Percentiles rank a stretch among this genome's conserved stretches.
These are phyloP conservation scores for Alitta virens DNA, from an alignment of 2,888 invertebrate genomes.

Conservation along the genomic window DNA sequence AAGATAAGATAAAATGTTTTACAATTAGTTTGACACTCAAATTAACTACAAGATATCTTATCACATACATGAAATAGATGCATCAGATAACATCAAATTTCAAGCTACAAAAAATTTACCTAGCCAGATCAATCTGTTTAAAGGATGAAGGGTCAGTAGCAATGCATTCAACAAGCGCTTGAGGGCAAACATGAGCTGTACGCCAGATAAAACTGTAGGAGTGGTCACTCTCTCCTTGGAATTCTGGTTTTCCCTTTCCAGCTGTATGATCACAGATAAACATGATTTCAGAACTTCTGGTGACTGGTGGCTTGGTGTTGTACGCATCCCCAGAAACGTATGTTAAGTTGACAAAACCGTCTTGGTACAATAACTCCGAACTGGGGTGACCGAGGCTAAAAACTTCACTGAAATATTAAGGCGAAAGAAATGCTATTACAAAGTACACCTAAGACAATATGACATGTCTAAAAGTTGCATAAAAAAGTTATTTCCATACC, in stretches of 20 bases:
- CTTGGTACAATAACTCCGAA: constrained; percentile 40
- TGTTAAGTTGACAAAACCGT: constrained; percentile 52
- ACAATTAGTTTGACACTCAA: too few relatives aligned
- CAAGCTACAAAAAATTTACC: constrained; percentile 26
- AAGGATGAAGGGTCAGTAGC: constrained; percentile 31
- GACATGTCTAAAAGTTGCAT: too few relatives aligned
- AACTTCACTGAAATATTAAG: not conserved
- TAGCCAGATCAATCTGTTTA: constrained; percentile 44
- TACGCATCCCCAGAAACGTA: constrained; percentile 47
- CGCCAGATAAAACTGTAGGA: constrained; percentile 45
- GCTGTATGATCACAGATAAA: constrained; percentile 50
- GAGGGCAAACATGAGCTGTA: constrained; percentile 44
- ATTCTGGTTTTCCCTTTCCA: constrained; percentile 45
- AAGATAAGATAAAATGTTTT: too few relatives aligned
- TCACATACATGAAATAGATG: too few relatives aligned
- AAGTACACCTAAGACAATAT: not conserved
- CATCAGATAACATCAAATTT: not conserved
- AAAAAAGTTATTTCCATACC: too few relatives aligned
- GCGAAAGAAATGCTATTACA: too few relatives aligned
- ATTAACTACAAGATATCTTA: too few relatives aligned
- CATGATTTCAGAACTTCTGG: constrained; percentile 45
- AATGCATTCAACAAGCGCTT: constrained; percentile 40
- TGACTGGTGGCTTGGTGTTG: constrained; percentile 32
- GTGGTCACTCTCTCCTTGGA: constrained; percentile 40
- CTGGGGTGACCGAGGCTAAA: constrained; percentile 34